Conservation (phyloP, 2,888 invertebrate species). For the Erebia aethiops region DNA sequence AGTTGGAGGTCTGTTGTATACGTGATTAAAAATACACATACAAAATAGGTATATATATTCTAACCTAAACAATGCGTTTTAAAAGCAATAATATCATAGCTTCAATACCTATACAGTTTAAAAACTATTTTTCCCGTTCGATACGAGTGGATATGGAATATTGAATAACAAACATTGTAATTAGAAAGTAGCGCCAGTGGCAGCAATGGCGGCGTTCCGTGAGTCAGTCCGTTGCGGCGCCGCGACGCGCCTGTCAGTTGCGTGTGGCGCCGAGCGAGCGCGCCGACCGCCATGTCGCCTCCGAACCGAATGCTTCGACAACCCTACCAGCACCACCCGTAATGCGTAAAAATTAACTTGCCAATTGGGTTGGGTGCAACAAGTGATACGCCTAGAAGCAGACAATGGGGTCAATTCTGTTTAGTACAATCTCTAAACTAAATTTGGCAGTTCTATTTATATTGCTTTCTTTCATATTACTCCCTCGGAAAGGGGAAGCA, state of each 20-base stretch:
- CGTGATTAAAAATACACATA: too few species aligned
- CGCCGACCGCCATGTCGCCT: conserved; percentile 34
- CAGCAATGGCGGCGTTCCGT: conserved; percentile 33
- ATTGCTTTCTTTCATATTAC: too few species aligned
- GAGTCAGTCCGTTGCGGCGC: conserved; percentile 44
- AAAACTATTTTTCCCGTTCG: conserved; percentile 18
- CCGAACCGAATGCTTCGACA: conserved; percentile 39
- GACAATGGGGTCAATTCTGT: neutral
- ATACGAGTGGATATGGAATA: conserved; percentile 16
- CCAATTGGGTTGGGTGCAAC: conserved; percentile 33
- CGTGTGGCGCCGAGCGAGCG: conserved; percentile 47
- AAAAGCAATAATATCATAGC: neutral
- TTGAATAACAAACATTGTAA: conserved; percentile 29
- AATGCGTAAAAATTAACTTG: conserved; percentile 41
- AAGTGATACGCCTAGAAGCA: neutral
- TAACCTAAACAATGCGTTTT: too few species aligned
- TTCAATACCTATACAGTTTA: neutral
- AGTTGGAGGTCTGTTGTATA: too few species aligned
- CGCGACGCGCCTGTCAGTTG: conserved; percentile 46
- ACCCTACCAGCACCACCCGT: conserved; percentile 35
- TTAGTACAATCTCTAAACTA: too few species aligned
- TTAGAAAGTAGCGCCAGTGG: conserved; percentile 42
- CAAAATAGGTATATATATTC: too few species aligned
- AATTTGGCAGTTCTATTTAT: too few species aligned
- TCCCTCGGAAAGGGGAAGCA: too few species aligned